Conservation (phyloP, 2,113 vertebrate species). For the Tragulus kanchil region DNA sequence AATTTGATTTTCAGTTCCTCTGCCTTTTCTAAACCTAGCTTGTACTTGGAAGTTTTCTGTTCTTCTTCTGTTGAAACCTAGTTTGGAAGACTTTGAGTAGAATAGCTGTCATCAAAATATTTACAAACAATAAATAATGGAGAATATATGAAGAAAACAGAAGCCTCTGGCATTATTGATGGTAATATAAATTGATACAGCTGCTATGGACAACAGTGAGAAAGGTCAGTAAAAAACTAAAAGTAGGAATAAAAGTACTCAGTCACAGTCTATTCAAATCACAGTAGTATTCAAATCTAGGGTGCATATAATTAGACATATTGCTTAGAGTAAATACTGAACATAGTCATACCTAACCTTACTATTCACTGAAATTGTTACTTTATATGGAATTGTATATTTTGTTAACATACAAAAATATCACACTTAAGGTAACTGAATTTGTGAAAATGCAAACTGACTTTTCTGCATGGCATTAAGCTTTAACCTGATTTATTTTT, state of each 20-base stretch:
- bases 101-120: no score
- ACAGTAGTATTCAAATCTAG: background rate
- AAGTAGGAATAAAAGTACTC: background rate
- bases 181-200: background rate
- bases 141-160: no score
- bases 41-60: no score
- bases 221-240: background rate
- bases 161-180: background rate
- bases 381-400: background rate
- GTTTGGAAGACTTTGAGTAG: no score
- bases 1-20: no score
- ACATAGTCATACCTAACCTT: background rate
- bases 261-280: background rate
- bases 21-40: no score
- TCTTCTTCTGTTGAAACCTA: no score
- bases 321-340: background rate
- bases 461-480: background rate
- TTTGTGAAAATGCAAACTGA: background rate
- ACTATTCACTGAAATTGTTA: background rate
- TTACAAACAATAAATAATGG: no score
- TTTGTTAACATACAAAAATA: background rate
- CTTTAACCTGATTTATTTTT: conserved; percentile 58
- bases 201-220: background rate
- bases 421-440: background rate
- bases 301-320: background rate